Evolutionary conservation across 2,113 vertebrate genomes (phyloP).

Genomic region (Sminthopsis crassicaudata): DNA sequence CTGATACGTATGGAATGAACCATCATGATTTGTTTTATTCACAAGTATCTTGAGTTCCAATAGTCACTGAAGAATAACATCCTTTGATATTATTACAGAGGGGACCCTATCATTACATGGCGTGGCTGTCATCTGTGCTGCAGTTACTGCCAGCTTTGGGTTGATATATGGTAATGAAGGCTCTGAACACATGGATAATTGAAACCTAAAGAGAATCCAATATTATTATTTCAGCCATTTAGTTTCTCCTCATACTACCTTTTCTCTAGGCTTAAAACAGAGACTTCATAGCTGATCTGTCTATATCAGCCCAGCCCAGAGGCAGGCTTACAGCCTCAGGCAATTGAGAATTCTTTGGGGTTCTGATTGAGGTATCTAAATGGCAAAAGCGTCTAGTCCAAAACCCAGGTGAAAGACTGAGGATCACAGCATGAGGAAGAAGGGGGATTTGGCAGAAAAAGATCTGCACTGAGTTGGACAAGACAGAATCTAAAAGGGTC

Average conservation of each 20-base stretch:
- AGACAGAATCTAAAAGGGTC: neutral
- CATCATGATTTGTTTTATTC: conserved; percentile 15
- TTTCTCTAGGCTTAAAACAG: conserved; percentile 23
- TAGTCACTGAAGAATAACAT: conserved; percentile 35
- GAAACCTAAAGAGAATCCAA: conserved; percentile 67
- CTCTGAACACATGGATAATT: conserved; percentile 65
- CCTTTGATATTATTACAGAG: conserved; percentile 41
- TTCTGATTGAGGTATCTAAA: neutral
- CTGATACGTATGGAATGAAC: neutral
- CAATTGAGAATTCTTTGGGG: neutral
- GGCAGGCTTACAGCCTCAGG: neutral
- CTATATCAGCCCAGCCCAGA: neutral
- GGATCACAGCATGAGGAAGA: neutral
- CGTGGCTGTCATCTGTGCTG: conserved; percentile 45
- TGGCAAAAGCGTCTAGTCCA: neutral
- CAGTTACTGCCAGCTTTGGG: neutral
- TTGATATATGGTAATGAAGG: conserved; percentile 61
- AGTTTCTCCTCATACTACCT: conserved; percentile 13
- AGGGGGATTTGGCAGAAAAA: neutral
- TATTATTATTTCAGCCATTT: conserved; percentile 63
- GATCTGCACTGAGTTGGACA: neutral
- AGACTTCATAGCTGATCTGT: neutral
- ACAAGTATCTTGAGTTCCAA: conserved; percentile 46
- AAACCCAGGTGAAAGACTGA: neutral
- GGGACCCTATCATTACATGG: conserved; percentile 28